Base-by-base conservation (phyloP, 2,113 vertebrate genomes). In the Nymphicus hollandicus region DNA sequence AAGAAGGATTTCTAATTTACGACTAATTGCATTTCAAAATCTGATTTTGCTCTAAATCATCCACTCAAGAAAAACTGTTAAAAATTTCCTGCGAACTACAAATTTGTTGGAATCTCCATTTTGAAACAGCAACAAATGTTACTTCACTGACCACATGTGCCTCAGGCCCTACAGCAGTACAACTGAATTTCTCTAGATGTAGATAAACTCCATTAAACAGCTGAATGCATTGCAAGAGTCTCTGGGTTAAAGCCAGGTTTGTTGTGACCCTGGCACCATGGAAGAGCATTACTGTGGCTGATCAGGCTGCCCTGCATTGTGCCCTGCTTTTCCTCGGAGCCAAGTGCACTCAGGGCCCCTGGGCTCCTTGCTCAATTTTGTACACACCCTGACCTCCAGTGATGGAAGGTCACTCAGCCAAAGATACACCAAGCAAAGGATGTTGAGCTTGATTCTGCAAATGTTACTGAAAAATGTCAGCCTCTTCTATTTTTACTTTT, bases 331-430 rank as follows among this genome's bases (percentile, higher is more conserved):
- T 28, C 15, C 47, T 33, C 2, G 0, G 23, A 58, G 29, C 11
- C 0, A 1, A 8, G 9, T 23, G 11, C 1, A 1, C 23, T 78
- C 6, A 4, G 43, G 28, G 6, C 8, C 52, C 28, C 47, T 33
- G 52, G 7, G 4, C 19, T 46, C 33, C 49, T 82, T 33, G 35
- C 19, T 29, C 47, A 47, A 80, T 77, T 82, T 65, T 53, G 20
- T 18, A 53, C 25, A 65, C 5, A 2, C 18, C 12, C 10, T 58
- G 58, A 52, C 46, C n/a, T 43, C 19, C 17, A 22, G 6, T 46
- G 68, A 27, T 14, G 15, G 53, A 69, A 86, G n/a, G 37, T 43
- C 37, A n/a, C 17, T 53, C 31, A 65, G 33, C 3, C 65, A 81
- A 63, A 81, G 29, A 47, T 22, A 33, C 25, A 64, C 4, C 23